A percentile compares a stretch with the other conserved stretches of the same genome.
phyloP scores from a whole-genome alignment of 2,113 vertebrate genomes.

The Tenebrosternarchus preto region DNA sequence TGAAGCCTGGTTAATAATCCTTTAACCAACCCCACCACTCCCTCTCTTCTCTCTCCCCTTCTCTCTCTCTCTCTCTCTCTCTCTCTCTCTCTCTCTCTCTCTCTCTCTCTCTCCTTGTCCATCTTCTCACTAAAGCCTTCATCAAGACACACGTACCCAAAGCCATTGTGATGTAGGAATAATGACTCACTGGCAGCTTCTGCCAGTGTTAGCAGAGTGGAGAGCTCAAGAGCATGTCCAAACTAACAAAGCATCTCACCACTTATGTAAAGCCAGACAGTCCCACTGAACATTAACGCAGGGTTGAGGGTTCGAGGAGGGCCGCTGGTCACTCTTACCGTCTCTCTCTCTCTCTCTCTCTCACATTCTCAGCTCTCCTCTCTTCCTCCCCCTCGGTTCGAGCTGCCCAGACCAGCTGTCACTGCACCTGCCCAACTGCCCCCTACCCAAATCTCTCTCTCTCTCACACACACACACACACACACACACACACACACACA shows the following conservation, averaged over 20 bases:
- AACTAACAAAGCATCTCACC: background rate
- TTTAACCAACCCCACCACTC: constrained; percentile 15
- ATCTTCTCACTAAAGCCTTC: no score
- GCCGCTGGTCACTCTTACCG: background rate
- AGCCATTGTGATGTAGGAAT: background rate
- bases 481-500: constrained; percentile 36
- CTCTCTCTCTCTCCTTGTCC: background rate
- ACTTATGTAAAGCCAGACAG: background rate
- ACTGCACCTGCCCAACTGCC: constrained; percentile 74
- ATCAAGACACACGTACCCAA: background rate
- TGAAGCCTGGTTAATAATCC: constrained; percentile 37
- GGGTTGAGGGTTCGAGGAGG: background rate
- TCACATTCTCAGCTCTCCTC: background rate
- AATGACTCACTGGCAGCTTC: background rate
- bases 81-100: constrained; percentile 10
- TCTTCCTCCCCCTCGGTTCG: constrained; percentile 63
- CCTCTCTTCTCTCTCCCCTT: background rate
- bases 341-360: constrained; percentile 48
- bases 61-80: background rate
- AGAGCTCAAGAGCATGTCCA: background rate
- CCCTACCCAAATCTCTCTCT: constrained; percentile 53
- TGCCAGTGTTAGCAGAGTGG: background rate
- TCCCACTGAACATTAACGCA: background rate
- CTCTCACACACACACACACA: constrained; percentile 25
- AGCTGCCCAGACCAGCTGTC: constrained; percentile 76